Conservation (phyloP, 37 sponge, comb jelly and placozoan species). For the Spongilla lacustris region DNA sequence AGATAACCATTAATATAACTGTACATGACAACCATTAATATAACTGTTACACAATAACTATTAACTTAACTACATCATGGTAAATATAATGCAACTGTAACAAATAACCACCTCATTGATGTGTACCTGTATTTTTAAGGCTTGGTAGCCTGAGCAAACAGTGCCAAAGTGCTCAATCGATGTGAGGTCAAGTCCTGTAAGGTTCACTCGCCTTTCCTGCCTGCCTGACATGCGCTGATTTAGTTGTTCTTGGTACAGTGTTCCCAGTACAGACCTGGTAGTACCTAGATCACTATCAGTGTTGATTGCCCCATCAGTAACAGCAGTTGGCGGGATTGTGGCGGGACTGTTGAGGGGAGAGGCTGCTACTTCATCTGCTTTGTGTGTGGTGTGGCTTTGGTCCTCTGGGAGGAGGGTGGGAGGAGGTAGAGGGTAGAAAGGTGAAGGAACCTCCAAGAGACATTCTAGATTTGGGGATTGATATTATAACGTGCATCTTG, state of each 20-base stretch:
- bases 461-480: too few species aligned
- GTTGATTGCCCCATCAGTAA: not conserved
- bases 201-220: slow-evolving; percentile 68
- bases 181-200: slow-evolving; percentile 62
- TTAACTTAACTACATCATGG: too few species aligned
- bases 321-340: not conserved
- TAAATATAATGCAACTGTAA: not conserved
- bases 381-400: not conserved
- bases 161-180: slow-evolving; percentile 75
- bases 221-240: slow-evolving; percentile 60
- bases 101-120: too few species aligned
- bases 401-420: not conserved
- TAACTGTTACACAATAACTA: not conserved
- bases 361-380: not conserved
- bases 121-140: slow-evolving; percentile 78
- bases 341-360: not conserved
- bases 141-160: slow-evolving; percentile 87
- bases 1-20: too few species aligned
- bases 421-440: not conserved
- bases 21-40: too few species aligned
- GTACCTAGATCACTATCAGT: not conserved
- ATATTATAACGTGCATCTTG: too few species aligned
- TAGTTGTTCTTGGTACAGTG: slow-evolving; percentile 46
- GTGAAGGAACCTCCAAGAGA: not conserved
- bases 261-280: slow-evolving; percentile 51